Evolutionary conservation across 1,140 invertebrate genomes (phyloP), one percentile per base, ranked within the genome.

Genomic region (Mamestra configurata): DNA sequence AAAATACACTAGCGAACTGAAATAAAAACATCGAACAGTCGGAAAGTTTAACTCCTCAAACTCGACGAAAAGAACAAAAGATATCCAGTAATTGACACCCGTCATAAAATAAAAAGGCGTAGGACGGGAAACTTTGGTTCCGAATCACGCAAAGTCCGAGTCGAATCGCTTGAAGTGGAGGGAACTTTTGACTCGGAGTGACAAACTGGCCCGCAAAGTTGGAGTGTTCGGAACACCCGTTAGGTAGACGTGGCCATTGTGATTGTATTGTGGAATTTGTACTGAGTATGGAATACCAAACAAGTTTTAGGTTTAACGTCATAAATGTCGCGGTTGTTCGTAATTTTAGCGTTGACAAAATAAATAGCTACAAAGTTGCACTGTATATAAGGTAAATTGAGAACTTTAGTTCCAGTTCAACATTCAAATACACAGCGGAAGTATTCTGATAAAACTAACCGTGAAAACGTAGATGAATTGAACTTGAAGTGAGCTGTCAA

Each of bases 81-180:
- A 66, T 79, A 79, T 79, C 72, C 71, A 68, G 71, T 82, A 75
- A 79, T 82, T 81, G 79, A 81, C 68, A 78, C 75, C 75, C 70
- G 76, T 72, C 70, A 81, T 78, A 75, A 79, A 79, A 72, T 64
- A 72, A 72, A 79, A 75, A 73, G 46, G 61, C 73, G 46, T 66
- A 68, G 75, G 40, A 66, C 57, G 55, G 35, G 11, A 55, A 79
- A 79, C 24, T 75, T 79, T 75, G 22, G 78, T 75, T 64, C 78
- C 27, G 55, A 75, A 79, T 79, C 77, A 79, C 53, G 57, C 51
- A 57, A 64, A 68, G 46, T 77, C 77, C 77, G 49, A 79, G 77
- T 78, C 68, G 66, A 49, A 77, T 40, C 66, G 68, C 40, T 64
- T 77, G 51, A 66, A 77, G 49, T 55, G 18, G 55, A 27, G 53